These are phyloP conservation scores for Mayetiola destructor DNA, from an alignment of 2,888 invertebrate genomes.

Conservation along the genomic window DNA sequence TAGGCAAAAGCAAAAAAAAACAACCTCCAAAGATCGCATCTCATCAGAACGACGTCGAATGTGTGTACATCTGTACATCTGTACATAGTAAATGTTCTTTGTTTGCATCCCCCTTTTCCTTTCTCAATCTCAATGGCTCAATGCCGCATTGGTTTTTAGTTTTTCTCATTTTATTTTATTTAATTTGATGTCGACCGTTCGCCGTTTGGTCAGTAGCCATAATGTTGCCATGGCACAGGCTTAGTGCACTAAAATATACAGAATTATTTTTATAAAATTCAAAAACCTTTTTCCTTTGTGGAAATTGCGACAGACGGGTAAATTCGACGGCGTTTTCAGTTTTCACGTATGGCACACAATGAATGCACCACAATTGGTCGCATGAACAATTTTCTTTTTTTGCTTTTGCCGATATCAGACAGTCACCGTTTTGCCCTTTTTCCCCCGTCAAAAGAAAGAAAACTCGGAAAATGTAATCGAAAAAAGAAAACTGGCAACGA, in stretches of 20 bases:
- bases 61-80: too few species aligned
- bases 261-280: slow-evolving; percentile 8
- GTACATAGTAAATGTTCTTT: slow-evolving; percentile 1
- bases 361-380: too few species aligned
- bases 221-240: slow-evolving; percentile 2
- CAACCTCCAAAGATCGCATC: slow-evolving; percentile 6
- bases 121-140: too few species aligned
- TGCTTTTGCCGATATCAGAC: too few species aligned
- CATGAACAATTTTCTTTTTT: too few species aligned
- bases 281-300: too few species aligned
- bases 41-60: background rate
- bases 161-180: background rate
- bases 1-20: background rate
- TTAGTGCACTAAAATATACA: background rate
- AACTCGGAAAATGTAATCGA: background rate
- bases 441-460: background rate
- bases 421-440: too few species aligned
- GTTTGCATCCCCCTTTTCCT: background rate
- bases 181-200: background rate
- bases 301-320: too few species aligned
- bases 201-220: background rate
- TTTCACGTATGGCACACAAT: too few species aligned
- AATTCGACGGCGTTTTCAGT: too few species aligned
- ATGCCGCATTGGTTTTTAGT: too few species aligned
- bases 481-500: background rate